phyloP scores from a whole-genome alignment of 2,797 vertebrate genomes.

The Rhinella marina region DNA sequence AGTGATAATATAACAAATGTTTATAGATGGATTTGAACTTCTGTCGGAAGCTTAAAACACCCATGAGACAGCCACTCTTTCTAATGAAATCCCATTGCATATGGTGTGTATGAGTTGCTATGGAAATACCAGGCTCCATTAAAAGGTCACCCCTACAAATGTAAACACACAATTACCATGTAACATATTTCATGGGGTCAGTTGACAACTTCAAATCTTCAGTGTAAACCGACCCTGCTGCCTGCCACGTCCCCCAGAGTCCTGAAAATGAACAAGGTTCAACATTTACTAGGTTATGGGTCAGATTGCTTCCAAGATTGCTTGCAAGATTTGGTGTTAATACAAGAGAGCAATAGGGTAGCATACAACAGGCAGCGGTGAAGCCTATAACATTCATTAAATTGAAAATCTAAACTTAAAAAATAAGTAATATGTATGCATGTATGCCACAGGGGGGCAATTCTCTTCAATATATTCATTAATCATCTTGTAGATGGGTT shows the following conservation, averaged over 20 bases:
- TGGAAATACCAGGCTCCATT: conserved; percentile 37
- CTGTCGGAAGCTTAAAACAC: conserved; percentile 30
- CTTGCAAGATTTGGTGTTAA: conserved; percentile 5
- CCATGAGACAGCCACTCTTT: conserved; percentile 32
- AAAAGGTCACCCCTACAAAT: conserved; percentile 57
- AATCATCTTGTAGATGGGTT: too few species aligned
- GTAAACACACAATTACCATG: conserved; percentile 61
- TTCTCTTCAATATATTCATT: too few species aligned
- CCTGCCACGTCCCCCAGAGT: conserved; percentile 15
- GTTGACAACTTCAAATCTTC: conserved; percentile 47
- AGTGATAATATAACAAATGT: conserved; percentile 19
- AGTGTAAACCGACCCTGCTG: conserved; percentile 26
- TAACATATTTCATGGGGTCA: conserved; percentile 59
- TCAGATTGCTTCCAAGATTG: conserved; percentile 13
- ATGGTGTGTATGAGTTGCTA: conserved; percentile 47
- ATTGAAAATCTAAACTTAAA: too few species aligned
- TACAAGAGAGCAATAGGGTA: conserved; percentile 31
- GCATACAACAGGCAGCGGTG: neutral
- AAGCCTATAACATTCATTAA: too few species aligned
- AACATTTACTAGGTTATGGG: conserved; percentile 36
- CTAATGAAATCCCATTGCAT: conserved; percentile 52
- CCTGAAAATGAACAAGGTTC: conserved; percentile 2
- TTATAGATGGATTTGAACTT: conserved; percentile 51
- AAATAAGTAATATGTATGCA: too few species aligned
- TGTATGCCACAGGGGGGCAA: too few species aligned